Evolutionary conservation across 2,888 invertebrate genomes (phyloP).

Genomic region (Mythimna loreyi): DNA sequence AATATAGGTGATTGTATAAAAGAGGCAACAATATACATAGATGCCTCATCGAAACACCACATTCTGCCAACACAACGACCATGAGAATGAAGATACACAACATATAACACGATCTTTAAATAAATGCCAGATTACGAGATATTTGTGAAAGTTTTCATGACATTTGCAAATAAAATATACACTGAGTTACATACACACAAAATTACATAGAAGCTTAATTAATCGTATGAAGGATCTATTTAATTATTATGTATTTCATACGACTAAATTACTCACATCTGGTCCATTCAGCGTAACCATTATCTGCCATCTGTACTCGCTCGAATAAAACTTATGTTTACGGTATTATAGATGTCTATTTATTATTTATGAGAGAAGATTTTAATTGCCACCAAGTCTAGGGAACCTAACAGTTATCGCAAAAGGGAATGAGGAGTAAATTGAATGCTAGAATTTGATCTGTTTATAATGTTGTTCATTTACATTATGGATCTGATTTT

Average conservation of each 20-base stretch:
- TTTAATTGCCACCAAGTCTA: conserved; percentile 44
- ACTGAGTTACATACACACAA: conserved; percentile 71
- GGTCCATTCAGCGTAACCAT: conserved; percentile 65
- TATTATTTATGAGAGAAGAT: conserved; percentile 51
- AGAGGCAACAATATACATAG: conserved; percentile 30
- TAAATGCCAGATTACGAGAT: conserved; percentile 78
- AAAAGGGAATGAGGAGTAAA: conserved; percentile 27
- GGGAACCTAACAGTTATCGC: conserved; percentile 38
- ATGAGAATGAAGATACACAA: conserved; percentile 62
- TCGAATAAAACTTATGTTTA: conserved; percentile 59
- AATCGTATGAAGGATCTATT: conserved; percentile 68
- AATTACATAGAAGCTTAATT: conserved; percentile 74
- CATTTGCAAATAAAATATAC: conserved; percentile 70
- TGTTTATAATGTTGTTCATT: conserved; percentile 47
- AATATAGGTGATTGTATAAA: conserved; percentile 40
- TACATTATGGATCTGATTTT: conserved; percentile 35
- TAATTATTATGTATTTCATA: conserved; percentile 64
- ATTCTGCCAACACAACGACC: conserved; percentile 56
- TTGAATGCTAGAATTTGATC: conserved; percentile 49
- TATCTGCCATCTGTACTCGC: conserved; percentile 52
- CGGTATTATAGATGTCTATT: conserved; percentile 46
- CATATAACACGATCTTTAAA: conserved; percentile 69
- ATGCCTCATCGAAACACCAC: conserved; percentile 48
- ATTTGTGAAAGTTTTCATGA: conserved; percentile 62
- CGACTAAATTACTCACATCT: conserved; percentile 62